A percentile compares a stretch with the other conserved stretches of the same genome.
phyloP scores from a whole-genome alignment of 2,888 invertebrate species.

The Ichneumoninae sp. region DNA sequence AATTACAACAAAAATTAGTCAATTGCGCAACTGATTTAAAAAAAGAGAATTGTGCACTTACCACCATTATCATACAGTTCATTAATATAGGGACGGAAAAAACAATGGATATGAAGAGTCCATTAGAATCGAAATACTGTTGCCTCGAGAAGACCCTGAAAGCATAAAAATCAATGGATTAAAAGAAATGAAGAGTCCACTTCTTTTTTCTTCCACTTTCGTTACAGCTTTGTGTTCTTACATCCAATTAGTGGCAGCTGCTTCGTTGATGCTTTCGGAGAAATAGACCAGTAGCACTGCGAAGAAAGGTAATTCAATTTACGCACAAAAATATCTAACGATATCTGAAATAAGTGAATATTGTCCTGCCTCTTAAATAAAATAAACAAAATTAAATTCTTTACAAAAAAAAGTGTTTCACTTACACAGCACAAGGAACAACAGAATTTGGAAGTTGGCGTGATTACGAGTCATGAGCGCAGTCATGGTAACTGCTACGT shows the following conservation, averaged over 20 bases:
- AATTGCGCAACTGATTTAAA: too few relatives aligned
- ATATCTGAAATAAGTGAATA: too few relatives aligned
- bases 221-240: slow-evolving; percentile 76
- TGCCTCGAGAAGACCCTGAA: slow-evolving; percentile 93
- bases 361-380: too few relatives aligned
- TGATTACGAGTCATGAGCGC: slow-evolving; percentile 93
- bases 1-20: not conserved
- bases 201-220: not conserved
- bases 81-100: slow-evolving; percentile 96
- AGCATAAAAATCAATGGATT: slow-evolving; percentile 49
- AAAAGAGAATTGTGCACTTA: slow-evolving; percentile 86
- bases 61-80: slow-evolving; percentile 97
- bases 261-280: slow-evolving; percentile 95
- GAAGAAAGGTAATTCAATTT: slow-evolving; percentile 79
- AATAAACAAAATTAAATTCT: too few relatives aligned
- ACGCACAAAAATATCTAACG: not conserved
- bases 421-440: slow-evolving; percentile 93
- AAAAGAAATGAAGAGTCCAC: not conserved
- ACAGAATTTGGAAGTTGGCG: slow-evolving; percentile 93
- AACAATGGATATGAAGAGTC: slow-evolving; percentile 96
- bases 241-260: slow-evolving; percentile 94
- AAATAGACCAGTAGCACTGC: slow-evolving; percentile 94
- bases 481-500: slow-evolving; percentile 91
- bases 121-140: slow-evolving; percentile 97
- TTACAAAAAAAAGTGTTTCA: slow-evolving; percentile 73